These are phyloP conservation scores for Diorhabda carinulata DNA, from an alignment of 1,140 invertebrate species.

Conservation along the genomic window DNA sequence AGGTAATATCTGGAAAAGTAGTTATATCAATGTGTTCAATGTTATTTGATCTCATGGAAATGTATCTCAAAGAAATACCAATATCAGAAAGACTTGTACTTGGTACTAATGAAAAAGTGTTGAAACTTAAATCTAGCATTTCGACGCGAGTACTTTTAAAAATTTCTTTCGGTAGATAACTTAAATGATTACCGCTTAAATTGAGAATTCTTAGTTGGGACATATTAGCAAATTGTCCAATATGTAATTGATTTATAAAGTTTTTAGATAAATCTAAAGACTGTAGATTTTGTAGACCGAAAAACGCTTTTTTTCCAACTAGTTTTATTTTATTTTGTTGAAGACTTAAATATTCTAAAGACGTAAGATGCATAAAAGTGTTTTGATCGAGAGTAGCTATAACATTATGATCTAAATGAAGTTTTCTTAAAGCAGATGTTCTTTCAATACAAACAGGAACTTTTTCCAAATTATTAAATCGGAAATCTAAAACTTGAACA, in stretches of 20 bases:
- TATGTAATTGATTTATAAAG: slow-evolving; percentile 68
- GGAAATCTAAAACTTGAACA: slow-evolving; percentile 67
- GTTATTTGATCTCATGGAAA: slow-evolving; percentile 75
- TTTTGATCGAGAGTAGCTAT: slow-evolving; percentile 66
- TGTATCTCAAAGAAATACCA: slow-evolving; percentile 67
- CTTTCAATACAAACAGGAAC: slow-evolving; percentile 62
- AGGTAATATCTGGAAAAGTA: slow-evolving; percentile 80
- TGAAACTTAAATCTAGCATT: slow-evolving; percentile 73
- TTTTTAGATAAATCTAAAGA: slow-evolving; percentile 77
- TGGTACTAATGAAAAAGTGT: slow-evolving; percentile 73
- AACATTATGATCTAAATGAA: slow-evolving; percentile 71
- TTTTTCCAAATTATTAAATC: slow-evolving; percentile 62
- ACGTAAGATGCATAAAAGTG: slow-evolving; percentile 64
- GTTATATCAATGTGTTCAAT: slow-evolving; percentile 84
- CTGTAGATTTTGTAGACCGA: slow-evolving; percentile 68
- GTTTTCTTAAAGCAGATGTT: slow-evolving; percentile 59
- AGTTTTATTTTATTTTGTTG: slow-evolving; percentile 69
- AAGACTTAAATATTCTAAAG: slow-evolving; percentile 70
- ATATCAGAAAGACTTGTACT: slow-evolving; percentile 68
- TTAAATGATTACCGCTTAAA: slow-evolving; percentile 71
- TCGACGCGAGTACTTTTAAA: slow-evolving; percentile 77
- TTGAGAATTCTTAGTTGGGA: slow-evolving; percentile 71
- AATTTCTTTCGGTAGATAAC: slow-evolving; percentile 71
- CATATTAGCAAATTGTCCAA: slow-evolving; percentile 76
- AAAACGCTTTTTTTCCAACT: slow-evolving; percentile 70